Conservation (phyloP, 92 coral and sea anemone species). For the Palythoa heliodiscus region DNA sequence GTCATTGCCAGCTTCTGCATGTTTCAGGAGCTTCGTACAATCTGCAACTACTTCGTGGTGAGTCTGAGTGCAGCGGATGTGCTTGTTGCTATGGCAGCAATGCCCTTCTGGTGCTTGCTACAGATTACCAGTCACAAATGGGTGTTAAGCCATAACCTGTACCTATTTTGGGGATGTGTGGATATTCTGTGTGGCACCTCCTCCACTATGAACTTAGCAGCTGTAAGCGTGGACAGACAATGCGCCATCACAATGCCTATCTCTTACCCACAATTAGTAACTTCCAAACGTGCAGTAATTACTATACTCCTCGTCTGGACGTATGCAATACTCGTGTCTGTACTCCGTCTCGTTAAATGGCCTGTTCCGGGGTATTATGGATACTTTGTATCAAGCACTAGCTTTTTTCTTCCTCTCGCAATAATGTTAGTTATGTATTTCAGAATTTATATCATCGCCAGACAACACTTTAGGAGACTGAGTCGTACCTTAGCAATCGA, state of each 20-base stretch:
- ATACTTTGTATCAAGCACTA: conserved; percentile 62
- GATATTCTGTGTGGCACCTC: conserved; percentile 87
- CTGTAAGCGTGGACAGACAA: conserved; percentile 83
- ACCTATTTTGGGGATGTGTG: conserved; percentile 78
- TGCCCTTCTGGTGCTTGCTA: conserved; percentile 90
- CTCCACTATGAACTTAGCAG: conserved; percentile 86
- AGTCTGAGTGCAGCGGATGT: conserved; percentile 87
- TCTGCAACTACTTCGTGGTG: conserved; percentile 84
- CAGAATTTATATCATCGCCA: conserved; percentile 76
- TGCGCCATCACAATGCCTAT: conserved; percentile 82
- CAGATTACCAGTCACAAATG: conserved; percentile 70
- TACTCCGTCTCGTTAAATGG: conserved; percentile 65
- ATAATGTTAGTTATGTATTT: conserved; percentile 77
- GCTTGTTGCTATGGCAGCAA: conserved; percentile 79
- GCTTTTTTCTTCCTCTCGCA: conserved; percentile 76
- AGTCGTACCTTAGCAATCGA: conserved; percentile 66
- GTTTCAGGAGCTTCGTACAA: conserved; percentile 73
- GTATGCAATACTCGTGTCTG: conserved; percentile 66
- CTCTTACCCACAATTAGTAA: conserved; percentile 69
- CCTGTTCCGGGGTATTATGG: conserved; percentile 57
- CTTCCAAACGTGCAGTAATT: conserved; percentile 58
- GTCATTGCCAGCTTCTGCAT: conserved; percentile 73
- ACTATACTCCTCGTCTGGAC: conserved; percentile 73
- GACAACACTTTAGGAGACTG: conserved; percentile 71
- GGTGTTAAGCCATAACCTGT: conserved; percentile 59